Evolutionary conservation across 30 jellyfish, hydroid and myxozoan genomes (phyloP), one percentile per base, ranked within the genome.

Genomic region (Sanderia malayensis): DNA sequence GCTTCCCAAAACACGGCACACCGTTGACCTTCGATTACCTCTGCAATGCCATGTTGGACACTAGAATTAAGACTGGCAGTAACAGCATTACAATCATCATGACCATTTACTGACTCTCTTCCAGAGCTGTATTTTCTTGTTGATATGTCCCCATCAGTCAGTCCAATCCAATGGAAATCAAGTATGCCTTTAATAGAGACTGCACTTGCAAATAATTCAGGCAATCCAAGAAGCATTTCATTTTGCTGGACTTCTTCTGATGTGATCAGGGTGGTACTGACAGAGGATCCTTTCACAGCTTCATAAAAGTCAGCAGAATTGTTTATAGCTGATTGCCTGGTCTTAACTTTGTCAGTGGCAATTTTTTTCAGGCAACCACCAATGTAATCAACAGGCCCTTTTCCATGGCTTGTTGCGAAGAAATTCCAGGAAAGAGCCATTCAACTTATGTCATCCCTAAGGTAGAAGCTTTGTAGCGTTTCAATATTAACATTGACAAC

Each of bases 321-420:
- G 69, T 57, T 57, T n/a, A 57, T 57, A 23, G 69, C 1, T n/a
- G 31, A 57, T 23, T 57, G 69, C 69, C 69, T 57, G 69, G 69
- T 57, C 31, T 57, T 57, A 57, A 57, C 69, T 57, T 27, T 57
- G 26, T 57, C 69, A n/a, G 31, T 57, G 26, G 69, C 69, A 57
- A 57, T 57, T 7, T 30, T 57, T 23, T 57, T 57, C 31, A 57
- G 31, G 69, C 69, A 57, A 15, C 2, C 30, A 13, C 69, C 69
- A 1, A 57, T 57, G 10, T 30, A 24, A 57, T 41, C 55, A 41
- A 41, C 55, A 4, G 55, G 55, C 15, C 55, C 55, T 41, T 41
- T 41, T 7, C 55, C 55, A 41, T 41, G 55, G 55, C 55, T 41
- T 4, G 55, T 41, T 7, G 55, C 55, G 15, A 7, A 4, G 15